Evolutionary conservation across 2,888 invertebrate genomes (phyloP).

Genomic region (Trisateles emortualis): DNA sequence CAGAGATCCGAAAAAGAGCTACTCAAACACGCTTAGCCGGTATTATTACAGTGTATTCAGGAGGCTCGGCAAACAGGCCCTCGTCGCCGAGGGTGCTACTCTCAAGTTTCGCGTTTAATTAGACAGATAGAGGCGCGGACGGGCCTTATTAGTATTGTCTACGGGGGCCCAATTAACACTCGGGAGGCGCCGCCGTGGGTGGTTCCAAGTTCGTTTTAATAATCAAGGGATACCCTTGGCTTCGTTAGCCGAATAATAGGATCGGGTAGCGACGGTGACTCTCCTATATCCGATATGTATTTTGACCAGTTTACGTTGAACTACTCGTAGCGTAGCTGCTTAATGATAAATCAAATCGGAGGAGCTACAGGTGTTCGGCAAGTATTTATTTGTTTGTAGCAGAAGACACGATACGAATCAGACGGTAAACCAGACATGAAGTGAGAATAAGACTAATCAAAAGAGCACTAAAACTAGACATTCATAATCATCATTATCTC

Average conservation of each 20-base stretch:
- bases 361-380: constrained; percentile 52
- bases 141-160: constrained; percentile 87
- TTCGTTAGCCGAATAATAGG: constrained; percentile 84
- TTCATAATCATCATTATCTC: too few relatives aligned
- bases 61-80: constrained; percentile 84
- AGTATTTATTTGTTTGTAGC: constrained; percentile 32
- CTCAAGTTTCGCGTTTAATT: constrained; percentile 87
- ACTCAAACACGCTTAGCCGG: constrained; percentile 86
- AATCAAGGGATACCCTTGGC: constrained; percentile 84
- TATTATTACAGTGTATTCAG: constrained; percentile 86
- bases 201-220: constrained; percentile 84
- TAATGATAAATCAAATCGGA: constrained; percentile 22
- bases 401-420: too few relatives aligned
- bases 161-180: constrained; percentile 87
- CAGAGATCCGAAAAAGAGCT: constrained; percentile 86
- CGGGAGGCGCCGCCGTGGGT: constrained; percentile 77
- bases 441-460: too few relatives aligned
- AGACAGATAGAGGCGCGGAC: constrained; percentile 87
- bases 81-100: constrained; percentile 83
- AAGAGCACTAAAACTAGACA: too few relatives aligned
- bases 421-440: too few relatives aligned
- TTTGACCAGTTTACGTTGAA: constrained; percentile 26
- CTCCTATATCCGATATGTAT: constrained; percentile 44
- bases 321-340: constrained; percentile 2
- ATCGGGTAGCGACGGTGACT: constrained; percentile 70